Evolutionary conservation across 2,113 vertebrate genomes (phyloP).

Genomic region (Eira barbara): DNA sequence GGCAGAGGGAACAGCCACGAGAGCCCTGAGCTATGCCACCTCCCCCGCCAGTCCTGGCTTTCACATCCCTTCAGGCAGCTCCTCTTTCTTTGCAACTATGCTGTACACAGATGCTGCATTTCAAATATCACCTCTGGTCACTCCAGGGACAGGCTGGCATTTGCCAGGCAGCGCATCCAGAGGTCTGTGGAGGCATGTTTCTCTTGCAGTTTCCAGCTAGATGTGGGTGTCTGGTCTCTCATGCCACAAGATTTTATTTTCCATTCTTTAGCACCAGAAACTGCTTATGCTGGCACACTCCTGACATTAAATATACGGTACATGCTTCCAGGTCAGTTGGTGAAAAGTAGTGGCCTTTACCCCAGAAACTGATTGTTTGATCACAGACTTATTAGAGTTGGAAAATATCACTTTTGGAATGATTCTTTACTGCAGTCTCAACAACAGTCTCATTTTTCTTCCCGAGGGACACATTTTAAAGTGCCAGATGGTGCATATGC

Average conservation of each 20-base stretch:
- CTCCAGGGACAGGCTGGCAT: neutral
- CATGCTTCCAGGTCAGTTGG: conserved; percentile 31
- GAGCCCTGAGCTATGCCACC: neutral
- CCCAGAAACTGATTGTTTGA: conserved; percentile 59
- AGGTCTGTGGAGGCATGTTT: neutral
- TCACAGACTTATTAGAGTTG: conserved; percentile 61
- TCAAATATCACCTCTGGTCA: neutral
- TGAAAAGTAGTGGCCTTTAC: conserved; percentile 46
- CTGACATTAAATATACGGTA: conserved; percentile 25
- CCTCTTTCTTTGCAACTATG: neutral
- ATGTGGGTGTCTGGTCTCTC: neutral
- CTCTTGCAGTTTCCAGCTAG: neutral
- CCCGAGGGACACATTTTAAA: conserved; percentile 54
- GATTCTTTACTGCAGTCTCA: conserved; percentile 25
- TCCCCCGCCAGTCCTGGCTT: neutral
- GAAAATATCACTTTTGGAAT: conserved; percentile 63
- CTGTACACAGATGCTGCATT: neutral
- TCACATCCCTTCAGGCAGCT: neutral
- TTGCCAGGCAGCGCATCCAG: rapidly evolving
- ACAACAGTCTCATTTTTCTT: conserved; percentile 54
- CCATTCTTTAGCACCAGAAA: neutral
- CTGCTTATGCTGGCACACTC: neutral
- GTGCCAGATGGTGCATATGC: conserved; percentile 13
- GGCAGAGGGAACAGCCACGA: neutral
- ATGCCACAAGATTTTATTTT: neutral